These are phyloP conservation scores for Leptura quadrifasciata DNA, from an alignment of 2,888 invertebrate species.

Conservation along the genomic window DNA sequence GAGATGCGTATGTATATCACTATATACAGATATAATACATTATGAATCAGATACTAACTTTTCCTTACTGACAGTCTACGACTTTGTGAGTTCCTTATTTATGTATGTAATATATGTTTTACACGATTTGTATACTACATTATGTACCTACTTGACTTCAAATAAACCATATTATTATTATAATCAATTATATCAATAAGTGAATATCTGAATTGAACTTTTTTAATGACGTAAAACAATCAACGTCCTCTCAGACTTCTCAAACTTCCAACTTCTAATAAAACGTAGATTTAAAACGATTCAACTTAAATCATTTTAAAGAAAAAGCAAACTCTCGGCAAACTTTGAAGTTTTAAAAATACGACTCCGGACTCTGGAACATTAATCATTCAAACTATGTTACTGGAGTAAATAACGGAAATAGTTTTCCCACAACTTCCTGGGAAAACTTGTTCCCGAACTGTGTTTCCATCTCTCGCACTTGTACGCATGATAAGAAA, in stretches of 20 bases:
- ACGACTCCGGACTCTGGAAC: no score
- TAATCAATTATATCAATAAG: neutral
- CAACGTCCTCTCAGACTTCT: neutral
- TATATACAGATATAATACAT: no score
- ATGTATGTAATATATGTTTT: no score
- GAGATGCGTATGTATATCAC: no score
- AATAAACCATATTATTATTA: no score
- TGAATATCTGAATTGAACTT: neutral
- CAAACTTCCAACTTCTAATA: neutral
- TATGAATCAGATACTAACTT: no score
- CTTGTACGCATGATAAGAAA: neutral
- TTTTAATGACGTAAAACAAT: neutral
- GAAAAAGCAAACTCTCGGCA: neutral
- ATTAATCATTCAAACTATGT: slow-evolving; percentile 22
- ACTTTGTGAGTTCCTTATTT: no score
- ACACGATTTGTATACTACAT: no score
- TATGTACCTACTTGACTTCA: no score
- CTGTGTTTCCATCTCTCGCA: neutral
- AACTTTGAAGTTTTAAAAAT: neutral
- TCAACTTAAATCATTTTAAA: neutral
- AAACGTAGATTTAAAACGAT: neutral
- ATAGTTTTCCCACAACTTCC: slow-evolving; percentile 23
- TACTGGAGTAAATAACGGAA: neutral
- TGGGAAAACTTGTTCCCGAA: neutral
- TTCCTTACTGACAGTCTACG: no score